These are phyloP conservation scores for Tachina fera DNA, from an alignment of 2,888 invertebrate species.

Conservation along the genomic window DNA sequence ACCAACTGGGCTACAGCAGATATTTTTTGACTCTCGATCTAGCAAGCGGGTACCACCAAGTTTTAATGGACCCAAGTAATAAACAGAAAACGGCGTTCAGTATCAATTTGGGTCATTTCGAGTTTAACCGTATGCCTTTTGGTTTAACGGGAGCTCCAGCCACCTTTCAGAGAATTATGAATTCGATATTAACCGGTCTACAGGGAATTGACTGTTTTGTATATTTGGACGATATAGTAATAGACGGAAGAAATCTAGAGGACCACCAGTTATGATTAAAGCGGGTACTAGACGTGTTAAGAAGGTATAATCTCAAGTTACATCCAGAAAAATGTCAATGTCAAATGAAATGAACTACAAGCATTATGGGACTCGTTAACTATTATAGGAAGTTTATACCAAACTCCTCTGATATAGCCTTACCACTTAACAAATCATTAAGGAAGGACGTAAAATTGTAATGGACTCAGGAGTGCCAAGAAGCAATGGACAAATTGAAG, in stretches of 20 bases:
- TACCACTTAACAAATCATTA: too few relatives aligned
- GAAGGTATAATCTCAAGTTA: not conserved
- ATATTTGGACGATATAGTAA: not conserved
- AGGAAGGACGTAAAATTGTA: too few relatives aligned
- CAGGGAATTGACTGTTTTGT: constrained; percentile 3
- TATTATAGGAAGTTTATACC: constrained; percentile 9
- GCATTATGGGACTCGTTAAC: not conserved
- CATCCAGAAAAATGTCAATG: not conserved
- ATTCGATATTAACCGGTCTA: not conserved
- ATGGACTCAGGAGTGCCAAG: too few relatives aligned
- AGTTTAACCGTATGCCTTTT: not conserved
- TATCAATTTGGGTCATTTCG: not conserved
- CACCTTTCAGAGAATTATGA: too few relatives aligned
- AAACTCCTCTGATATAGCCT: not conserved
- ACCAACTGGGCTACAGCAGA: too few relatives aligned
- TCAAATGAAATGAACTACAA: constrained; percentile 1
- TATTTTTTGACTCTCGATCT: too few relatives aligned
- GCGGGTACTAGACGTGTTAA: not conserved
- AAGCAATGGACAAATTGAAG: too few relatives aligned
- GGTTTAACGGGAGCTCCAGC: not conserved
- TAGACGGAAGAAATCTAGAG: not conserved
- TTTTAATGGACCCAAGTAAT: not conserved
- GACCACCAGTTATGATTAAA: not conserved
- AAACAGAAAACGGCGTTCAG: not conserved
- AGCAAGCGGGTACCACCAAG: not conserved